Conservation (phyloP, 2,113 vertebrate species). For the Mobula birostris region DNA sequence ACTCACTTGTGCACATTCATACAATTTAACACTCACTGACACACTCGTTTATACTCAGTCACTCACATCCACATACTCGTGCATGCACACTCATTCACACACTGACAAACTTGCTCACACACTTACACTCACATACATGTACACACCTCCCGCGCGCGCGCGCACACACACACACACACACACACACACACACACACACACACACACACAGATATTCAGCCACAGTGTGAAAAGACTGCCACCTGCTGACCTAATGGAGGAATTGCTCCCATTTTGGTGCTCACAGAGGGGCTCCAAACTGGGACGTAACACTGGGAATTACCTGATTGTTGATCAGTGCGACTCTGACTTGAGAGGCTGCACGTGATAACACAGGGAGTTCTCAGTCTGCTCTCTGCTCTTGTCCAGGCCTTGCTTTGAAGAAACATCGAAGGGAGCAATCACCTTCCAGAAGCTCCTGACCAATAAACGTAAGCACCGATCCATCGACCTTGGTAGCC, state of each 20-base stretch:
- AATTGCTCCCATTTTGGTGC: background rate
- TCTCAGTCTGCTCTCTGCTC: background rate
- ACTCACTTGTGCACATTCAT: background rate
- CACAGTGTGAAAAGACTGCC: background rate
- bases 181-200: no score
- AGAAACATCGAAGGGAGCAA: background rate
- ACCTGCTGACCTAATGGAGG: background rate
- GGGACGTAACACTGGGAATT: background rate
- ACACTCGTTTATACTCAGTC: background rate
- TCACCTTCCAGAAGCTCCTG: slow-evolving; percentile 13
- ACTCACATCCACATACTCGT: background rate
- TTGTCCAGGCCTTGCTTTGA: background rate
- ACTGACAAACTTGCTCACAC: background rate
- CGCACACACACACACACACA: no score
- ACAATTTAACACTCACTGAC: background rate
- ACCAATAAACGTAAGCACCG: background rate
- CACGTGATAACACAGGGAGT: background rate
- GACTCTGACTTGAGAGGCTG: background rate
- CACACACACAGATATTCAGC: no score
- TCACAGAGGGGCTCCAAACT: background rate
- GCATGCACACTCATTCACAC: background rate
- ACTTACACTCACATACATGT: background rate
- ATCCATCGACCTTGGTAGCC: no score
- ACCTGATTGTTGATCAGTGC: no score
- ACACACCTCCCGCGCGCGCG: no score